Evolutionary conservation across 2,797 vertebrate species (phyloP), one percentile per base, ranked within the genome.

Genomic region (Corythornis leucogaster): DNA sequence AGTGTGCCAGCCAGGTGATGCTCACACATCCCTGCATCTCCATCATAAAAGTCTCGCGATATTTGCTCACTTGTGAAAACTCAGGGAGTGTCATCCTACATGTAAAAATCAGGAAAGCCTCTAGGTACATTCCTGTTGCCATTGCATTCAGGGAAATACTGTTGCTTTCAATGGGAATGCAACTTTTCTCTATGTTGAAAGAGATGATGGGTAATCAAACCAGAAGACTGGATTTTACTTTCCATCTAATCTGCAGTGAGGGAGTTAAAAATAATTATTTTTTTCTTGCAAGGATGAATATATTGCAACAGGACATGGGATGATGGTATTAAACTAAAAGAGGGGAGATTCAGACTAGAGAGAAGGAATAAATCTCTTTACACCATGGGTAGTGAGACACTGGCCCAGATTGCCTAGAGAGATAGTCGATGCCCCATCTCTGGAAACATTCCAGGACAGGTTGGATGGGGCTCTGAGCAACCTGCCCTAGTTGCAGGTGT

Each of bases 1-100:
- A 62, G 5, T 15, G 0, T 73, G 68, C 42, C 25, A 53, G 28
- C 57, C 78, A 33, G 42, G 57, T 24, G 20, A 4, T 12, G 42
- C 58, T 87, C 15, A 1, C 57, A 0, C 68, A 81, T 70, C 68
- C 45, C 57, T 28, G 15, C 5, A 7, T 43, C 61, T 55, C 63
- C 7, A 4, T 42, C 89, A 64, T 0, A 0, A n/a, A 45, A 50
- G 43, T 10, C 42, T 46, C 8, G 2, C 24, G 5, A 48, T 33
- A 8, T 48, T 24, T 48, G 26, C 31, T 86, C 24, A 4, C 25
- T 59, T 51, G 26, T 38, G 19, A 11, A 64, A 86, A 4, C 30
- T 30, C 28, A 6, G 21, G 20, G 6, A 57, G 21, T n/a, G 28
- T 19, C 5, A 1, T 61, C n/a, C 42, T 45, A 10, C 16, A 9